Conservation (phyloP, 2,888 invertebrate genomes). For the Eledone cirrhosa region DNA sequence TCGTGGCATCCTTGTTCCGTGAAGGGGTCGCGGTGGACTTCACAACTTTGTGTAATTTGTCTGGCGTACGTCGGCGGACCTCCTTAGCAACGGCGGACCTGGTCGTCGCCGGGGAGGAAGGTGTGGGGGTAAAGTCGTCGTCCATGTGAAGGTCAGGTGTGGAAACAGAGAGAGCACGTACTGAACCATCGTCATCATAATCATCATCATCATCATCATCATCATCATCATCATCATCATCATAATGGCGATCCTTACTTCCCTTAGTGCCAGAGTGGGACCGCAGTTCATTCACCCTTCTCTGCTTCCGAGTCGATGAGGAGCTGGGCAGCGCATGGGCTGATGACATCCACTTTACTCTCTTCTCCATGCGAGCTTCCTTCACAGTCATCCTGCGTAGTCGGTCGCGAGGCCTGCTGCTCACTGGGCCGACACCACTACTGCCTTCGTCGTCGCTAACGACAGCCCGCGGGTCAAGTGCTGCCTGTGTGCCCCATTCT, state of each 20-base stretch:
- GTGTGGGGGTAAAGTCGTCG: not conserved
- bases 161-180: conserved; percentile 3
- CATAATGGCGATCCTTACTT: too few relatives aligned
- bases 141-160: conserved; percentile 18
- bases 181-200: not conserved
- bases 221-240: not conserved
- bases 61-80: too few relatives aligned
- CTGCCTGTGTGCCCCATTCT: too few relatives aligned
- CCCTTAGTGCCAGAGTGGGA: too few relatives aligned
- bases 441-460: conserved; percentile 3
- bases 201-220: conserved; percentile 4
- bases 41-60: not conserved
- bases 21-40: conserved; percentile 1
- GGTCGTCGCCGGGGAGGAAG: not conserved
- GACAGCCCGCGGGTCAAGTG: not conserved
- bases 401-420: conserved; percentile 44
- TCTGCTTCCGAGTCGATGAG: too few relatives aligned
- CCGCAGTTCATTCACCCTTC: too few relatives aligned
- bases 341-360: conserved; percentile 34
- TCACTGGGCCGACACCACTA: not conserved
- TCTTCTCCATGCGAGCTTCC: conserved; percentile 46
- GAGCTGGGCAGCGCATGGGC: not conserved
- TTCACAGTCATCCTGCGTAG: conserved; percentile 49
- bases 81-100: not conserved
- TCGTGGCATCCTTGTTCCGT: not conserved